phyloP scores from a whole-genome alignment of 1,140 invertebrate species.

The Caenorhabditis elegans region DNA sequence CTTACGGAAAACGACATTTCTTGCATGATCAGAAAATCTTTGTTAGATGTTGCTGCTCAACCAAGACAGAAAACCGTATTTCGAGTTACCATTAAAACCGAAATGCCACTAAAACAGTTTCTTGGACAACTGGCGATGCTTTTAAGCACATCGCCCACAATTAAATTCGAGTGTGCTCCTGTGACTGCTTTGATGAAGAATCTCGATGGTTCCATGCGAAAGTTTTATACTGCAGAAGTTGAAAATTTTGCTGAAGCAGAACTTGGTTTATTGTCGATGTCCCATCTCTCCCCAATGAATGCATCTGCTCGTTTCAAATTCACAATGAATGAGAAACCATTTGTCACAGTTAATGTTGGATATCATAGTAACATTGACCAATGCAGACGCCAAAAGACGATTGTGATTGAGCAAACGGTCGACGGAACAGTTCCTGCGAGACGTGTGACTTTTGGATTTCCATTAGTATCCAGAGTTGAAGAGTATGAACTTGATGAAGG shows the following conservation, averaged over 20 bases:
- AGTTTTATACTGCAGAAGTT: background rate
- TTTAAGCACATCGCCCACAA: background rate
- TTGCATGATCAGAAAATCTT: background rate
- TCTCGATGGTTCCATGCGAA: background rate
- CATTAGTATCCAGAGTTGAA: background rate
- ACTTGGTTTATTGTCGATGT: background rate
- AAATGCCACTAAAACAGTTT: slow-evolving; percentile 4
- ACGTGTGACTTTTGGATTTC: background rate
- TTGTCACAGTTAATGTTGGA: background rate
- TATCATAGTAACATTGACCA: background rate
- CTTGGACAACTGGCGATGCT: background rate
- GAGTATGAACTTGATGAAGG: background rate
- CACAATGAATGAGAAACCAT: background rate
- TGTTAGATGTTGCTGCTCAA: background rate
- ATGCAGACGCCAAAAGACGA: background rate
- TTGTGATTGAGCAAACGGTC: background rate
- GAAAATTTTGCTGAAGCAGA: background rate
- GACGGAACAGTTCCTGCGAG: no score
- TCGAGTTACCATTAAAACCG: background rate
- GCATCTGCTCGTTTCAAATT: background rate
- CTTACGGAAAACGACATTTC: background rate
- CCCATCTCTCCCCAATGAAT: background rate
- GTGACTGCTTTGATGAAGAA: background rate
- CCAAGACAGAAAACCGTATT: background rate
- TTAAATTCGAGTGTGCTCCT: background rate